phyloP scores from a whole-genome alignment of 2,797 vertebrate species.

The Tauraco hartlaubi region DNA sequence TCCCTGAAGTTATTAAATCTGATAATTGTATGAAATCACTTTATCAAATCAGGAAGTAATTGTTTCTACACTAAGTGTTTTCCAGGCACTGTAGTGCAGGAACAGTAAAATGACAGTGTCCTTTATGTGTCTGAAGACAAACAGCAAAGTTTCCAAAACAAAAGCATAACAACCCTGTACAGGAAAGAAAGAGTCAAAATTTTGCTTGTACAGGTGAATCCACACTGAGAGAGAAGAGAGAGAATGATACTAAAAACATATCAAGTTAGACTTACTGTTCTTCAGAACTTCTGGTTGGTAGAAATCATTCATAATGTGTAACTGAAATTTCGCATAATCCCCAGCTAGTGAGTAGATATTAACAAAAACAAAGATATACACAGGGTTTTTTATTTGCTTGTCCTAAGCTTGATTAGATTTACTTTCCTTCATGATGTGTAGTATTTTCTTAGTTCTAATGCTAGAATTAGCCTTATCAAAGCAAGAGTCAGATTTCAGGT shows the following conservation, averaged over 20 bases:
- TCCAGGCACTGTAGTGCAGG: background rate
- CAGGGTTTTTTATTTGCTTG: background rate
- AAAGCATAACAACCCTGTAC: background rate
- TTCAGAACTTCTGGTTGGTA: background rate
- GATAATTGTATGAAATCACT: background rate
- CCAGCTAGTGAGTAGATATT: background rate
- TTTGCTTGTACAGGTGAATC: background rate
- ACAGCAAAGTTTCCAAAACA: background rate
- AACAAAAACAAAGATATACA: background rate
- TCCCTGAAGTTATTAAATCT: background rate
- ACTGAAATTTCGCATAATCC: background rate
- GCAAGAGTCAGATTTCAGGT: background rate
- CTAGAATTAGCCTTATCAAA: background rate
- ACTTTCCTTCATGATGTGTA: background rate
- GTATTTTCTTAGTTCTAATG: background rate
- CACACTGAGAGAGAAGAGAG: background rate
- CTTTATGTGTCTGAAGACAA: background rate
- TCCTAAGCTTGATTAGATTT: background rate
- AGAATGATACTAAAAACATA: background rate
- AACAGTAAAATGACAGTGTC: background rate
- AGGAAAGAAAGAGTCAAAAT: background rate
- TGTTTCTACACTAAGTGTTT: background rate
- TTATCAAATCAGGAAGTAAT: background rate
- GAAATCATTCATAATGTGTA: background rate
- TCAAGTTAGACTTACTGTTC: background rate